These are phyloP conservation scores for Setophaga coronata DNA, from an alignment of 2,113 vertebrate species.

Conservation along the genomic window DNA sequence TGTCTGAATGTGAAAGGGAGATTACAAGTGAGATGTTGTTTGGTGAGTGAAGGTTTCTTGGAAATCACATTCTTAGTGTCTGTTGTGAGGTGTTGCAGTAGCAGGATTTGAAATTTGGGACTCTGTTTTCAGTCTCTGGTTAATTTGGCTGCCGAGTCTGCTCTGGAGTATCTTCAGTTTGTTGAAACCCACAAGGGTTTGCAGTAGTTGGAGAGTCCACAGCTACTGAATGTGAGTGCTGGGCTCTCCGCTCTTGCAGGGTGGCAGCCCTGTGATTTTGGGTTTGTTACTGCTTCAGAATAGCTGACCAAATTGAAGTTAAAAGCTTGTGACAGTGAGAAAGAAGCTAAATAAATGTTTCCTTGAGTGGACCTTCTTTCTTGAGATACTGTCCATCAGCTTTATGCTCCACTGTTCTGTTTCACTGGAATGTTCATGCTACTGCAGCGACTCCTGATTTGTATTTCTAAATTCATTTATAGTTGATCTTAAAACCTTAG, in stretches of 20 bases:
- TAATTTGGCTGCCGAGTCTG: neutral
- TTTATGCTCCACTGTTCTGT: neutral
- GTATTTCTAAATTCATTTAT: neutral
- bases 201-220: neutral
- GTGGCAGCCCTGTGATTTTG: accelerated
- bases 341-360: neutral
- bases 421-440: neutral
- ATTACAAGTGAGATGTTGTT: neutral
- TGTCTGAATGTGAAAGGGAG: neutral
- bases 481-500: neutral
- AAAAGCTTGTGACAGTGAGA: neutral
- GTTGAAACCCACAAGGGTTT: neutral
- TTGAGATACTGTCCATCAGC: neutral
- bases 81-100: neutral
- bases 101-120: neutral
- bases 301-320: neutral
- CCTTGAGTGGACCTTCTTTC: neutral
- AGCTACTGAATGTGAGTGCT: neutral
- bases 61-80: neutral
- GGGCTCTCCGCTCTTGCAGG: neutral
- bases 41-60: neutral
- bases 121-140: neutral
- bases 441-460: neutral
- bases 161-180: neutral
- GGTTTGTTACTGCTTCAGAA: neutral